Evolutionary conservation across 2,797 vertebrate genomes (phyloP), one percentile per base, ranked within the genome.

Genomic region (Allobates femoralis): DNA sequence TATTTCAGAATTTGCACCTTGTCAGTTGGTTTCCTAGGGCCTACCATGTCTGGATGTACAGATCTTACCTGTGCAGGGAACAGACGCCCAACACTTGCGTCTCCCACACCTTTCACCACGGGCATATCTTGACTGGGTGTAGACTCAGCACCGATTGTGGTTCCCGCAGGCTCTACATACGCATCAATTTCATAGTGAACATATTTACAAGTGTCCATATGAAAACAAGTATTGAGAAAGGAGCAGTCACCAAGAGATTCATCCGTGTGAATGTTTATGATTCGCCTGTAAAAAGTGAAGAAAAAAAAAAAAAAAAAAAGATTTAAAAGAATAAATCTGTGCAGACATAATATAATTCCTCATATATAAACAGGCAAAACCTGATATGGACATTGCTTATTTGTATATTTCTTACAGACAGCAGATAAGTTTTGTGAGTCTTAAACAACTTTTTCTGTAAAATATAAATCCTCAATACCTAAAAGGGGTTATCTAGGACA

Each of bases 141-240:
- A 58, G 90, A 89, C 84, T 95, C 90, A 53, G 93, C 91, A 34
- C 94, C 95, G 0, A 93, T 90, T 80, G 96, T 94, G 0, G 90
- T 88, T 85, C 96, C 97, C 81, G 96, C 97, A 1, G 95, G 95
- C 46, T 96, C 95, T 71, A 96, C 91, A 62, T 92, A 93, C 50
- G 92, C 92, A 92, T 98, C 97, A 74, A 98, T 98, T 93, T 98
- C 97, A 53, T 98, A 98, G 92, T 98, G 97, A 90, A 98, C 97
- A 64, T 98, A 98, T 86, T 98, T 98, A 91, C 97, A 98, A 85
- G 96, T 98, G 92, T 98, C 97, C 97, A 98, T 98, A 92, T 98
- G 97, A 94, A 98, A 98, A 81, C 97, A 98, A 0, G 97, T 98
- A 93, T 98, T 98, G 89, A 98, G 96, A 92, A 98, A 98, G 89